These are phyloP conservation scores for Brachionichthys hirsutus DNA, from an alignment of 2,113 vertebrate species.

Conservation along the genomic window DNA sequence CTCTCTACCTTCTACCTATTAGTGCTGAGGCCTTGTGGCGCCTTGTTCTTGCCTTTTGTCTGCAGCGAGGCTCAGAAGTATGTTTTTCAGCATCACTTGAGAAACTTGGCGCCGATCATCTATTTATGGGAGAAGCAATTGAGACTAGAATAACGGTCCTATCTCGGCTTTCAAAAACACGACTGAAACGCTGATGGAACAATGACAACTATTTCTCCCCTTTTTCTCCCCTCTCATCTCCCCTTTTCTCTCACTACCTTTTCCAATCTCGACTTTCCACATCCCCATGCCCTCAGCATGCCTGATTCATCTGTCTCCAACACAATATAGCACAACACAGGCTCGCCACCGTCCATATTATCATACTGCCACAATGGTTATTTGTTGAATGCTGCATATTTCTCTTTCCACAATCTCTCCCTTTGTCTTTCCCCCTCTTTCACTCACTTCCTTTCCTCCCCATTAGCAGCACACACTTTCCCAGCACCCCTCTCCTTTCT, in stretches of 20 bases:
- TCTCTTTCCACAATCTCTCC: slow-evolving; percentile 63
- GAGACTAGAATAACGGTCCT: slow-evolving; percentile 63
- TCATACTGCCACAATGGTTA: slow-evolving; percentile 68
- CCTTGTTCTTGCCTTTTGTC: slow-evolving; percentile 53
- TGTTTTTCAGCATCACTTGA: slow-evolving; percentile 56
- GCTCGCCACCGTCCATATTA: slow-evolving; percentile 52
- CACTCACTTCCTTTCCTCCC: slow-evolving; percentile 57
- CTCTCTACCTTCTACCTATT: slow-evolving; percentile 59
- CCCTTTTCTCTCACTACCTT: slow-evolving; percentile 61
- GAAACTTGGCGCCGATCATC: slow-evolving; percentile 64
- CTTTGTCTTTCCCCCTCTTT: slow-evolving; percentile 61
- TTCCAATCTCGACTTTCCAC: slow-evolving; percentile 55
- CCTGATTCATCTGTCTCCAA: slow-evolving; percentile 80
- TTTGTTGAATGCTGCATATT: slow-evolving; percentile 65
- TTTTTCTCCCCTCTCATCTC: slow-evolving; percentile 54
- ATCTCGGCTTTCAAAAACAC: slow-evolving; percentile 63
- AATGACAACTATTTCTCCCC: slow-evolving; percentile 68
- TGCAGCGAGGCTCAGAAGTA: slow-evolving; percentile 39
- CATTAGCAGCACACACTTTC: slow-evolving; percentile 43
- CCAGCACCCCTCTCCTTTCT: slow-evolving; percentile 53
- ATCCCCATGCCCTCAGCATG: slow-evolving; percentile 69
- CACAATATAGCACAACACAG: slow-evolving; percentile 77
- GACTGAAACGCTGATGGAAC: slow-evolving; percentile 68
- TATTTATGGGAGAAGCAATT: slow-evolving; percentile 70
- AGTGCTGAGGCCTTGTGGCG: slow-evolving; percentile 52